Evolutionary conservation across 2,797 vertebrate species (phyloP).

Genomic region (Heteromormyrus szaboi): DNA sequence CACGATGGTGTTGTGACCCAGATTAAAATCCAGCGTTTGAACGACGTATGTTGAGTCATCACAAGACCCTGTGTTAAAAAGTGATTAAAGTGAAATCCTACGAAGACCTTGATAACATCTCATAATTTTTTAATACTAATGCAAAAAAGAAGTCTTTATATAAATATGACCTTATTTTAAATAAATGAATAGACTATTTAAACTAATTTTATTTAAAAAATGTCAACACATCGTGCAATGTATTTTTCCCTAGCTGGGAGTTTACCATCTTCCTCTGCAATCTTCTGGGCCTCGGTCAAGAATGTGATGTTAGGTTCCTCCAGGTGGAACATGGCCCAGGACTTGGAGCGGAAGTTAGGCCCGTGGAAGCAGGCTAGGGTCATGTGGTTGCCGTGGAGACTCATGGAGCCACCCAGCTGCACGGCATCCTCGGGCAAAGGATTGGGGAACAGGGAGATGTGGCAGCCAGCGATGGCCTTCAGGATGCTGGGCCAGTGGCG

Average conservation of each 20-base stretch:
- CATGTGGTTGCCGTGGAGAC: constrained; percentile 97
- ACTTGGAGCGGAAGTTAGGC: constrained; percentile 97
- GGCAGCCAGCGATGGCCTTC: constrained; percentile 92
- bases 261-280: constrained; percentile 87
- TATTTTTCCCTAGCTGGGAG: background rate
- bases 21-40: constrained; percentile 92
- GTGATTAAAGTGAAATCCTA: background rate
- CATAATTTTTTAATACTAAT: background rate
- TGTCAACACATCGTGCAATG: background rate
- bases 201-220: background rate
- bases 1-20: constrained; percentile 98
- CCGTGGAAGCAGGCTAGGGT: constrained; percentile 97
- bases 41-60: constrained; percentile 95
- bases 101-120: background rate
- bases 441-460: constrained; percentile 95
- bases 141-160: background rate
- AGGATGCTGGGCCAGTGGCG: constrained; percentile 94
- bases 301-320: constrained; percentile 98
- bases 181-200: background rate
- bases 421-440: constrained; percentile 92
- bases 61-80: constrained; percentile 67
- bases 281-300: constrained; percentile 98
- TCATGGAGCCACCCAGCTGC: constrained; percentile 96
- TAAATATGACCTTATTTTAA: background rate
- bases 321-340: constrained; percentile 94